Conservation (phyloP, 2,888 invertebrate species). For the Pecten maximus region DNA sequence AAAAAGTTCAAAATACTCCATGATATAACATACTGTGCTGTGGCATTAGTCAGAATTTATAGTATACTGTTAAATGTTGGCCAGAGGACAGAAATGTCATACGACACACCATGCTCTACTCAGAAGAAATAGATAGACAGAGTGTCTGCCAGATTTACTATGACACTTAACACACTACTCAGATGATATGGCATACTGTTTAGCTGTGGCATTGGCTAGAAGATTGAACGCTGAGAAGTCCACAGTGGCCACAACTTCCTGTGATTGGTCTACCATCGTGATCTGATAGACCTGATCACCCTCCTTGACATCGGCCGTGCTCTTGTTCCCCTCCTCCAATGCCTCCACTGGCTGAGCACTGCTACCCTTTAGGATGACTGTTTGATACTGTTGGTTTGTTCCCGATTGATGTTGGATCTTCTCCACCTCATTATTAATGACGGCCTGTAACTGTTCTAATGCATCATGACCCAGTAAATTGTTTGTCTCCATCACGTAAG, state of each 20-base stretch:
- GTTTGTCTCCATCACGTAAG: conserved; percentile 43
- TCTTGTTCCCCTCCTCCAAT: conserved; percentile 51
- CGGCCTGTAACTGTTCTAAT: not conserved
- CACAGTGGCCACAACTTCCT: conserved; percentile 59
- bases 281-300: conserved; percentile 56
- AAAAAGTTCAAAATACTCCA: no score
- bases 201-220: conserved; percentile 61
- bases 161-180: not conserved
- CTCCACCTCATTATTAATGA: conserved; percentile 2
- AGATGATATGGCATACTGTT: conserved; percentile 44
- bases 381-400: not conserved
- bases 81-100: no score
- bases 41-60: not conserved
- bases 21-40: not conserved
- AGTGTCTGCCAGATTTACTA: no score
- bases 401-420: not conserved
- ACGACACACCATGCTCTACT: no score
- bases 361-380: not conserved
- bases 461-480: conserved; percentile 22
- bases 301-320: conserved; percentile 52
- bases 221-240: conserved; percentile 66
- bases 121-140: no score
- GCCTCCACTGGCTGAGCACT: conserved; percentile 48
- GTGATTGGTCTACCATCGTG: conserved; percentile 59
- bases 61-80: no score